Evolutionary conservation across 2,113 vertebrate species (phyloP).

Genomic region (Pygoscelis adeliae): DNA sequence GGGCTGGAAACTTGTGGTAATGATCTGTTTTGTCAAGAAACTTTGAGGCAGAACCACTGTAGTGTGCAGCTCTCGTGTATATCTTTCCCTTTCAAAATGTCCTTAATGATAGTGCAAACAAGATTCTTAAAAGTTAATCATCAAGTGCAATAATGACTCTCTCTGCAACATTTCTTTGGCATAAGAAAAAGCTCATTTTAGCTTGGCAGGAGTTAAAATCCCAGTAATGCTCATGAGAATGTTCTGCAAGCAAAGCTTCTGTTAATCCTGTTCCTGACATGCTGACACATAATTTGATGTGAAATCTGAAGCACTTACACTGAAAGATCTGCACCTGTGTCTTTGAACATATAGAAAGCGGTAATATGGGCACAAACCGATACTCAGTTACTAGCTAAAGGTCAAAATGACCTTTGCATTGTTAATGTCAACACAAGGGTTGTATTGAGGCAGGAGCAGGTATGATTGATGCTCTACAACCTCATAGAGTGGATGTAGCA

Average conservation of each 20-base stretch:
- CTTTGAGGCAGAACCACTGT: not conserved
- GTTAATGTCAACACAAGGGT: not conserved
- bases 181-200: slow-evolving; percentile 34
- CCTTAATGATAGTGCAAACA: not conserved
- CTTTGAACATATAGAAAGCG: not conserved
- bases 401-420: slow-evolving; percentile 28
- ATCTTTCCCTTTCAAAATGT: not conserved
- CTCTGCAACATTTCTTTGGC: slow-evolving; percentile 5
- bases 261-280: slow-evolving; percentile 39
- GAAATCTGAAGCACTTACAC: slow-evolving; percentile 1
- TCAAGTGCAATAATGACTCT: not conserved
- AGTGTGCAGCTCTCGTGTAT: not conserved
- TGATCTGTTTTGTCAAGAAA: not conserved
- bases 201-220: slow-evolving; percentile 50
- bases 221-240: slow-evolving; percentile 43
- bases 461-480: not conserved
- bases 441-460: not conserved
- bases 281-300: slow-evolving; percentile 1
- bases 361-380: not conserved
- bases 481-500: not conserved
- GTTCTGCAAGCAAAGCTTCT: slow-evolving; percentile 20
- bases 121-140: slow-evolving; percentile 13
- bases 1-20: not conserved
- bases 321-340: slow-evolving; percentile 47
- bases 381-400: not conserved